Percentiles rank a stretch among this genome's conserved stretches.
Conservation (phyloP, 1,140 invertebrate species). For the Eufriesea mexicana region DNA sequence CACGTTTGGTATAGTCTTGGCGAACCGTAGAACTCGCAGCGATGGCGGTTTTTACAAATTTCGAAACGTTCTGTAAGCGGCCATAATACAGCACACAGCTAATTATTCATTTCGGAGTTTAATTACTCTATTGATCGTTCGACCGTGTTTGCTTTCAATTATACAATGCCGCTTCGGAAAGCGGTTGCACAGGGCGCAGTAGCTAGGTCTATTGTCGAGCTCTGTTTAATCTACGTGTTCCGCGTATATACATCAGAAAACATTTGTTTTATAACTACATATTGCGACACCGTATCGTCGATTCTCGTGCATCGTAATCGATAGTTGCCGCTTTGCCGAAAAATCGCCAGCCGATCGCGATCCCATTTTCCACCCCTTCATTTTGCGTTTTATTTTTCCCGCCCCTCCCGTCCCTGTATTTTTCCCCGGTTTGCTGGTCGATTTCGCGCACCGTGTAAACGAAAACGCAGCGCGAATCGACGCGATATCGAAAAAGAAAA, state of each 20-base stretch:
- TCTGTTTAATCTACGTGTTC: slow-evolving; percentile 4
- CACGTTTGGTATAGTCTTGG: no score
- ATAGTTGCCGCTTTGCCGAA: no score
- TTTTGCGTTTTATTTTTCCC: no score
- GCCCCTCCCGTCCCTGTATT: no score
- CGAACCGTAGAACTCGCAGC: no score
- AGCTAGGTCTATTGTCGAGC: slow-evolving; percentile 18
- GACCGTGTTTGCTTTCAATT: slow-evolving; percentile 51
- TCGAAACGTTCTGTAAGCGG: neutral
- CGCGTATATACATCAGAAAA: neutral
- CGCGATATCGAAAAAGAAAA: no score
- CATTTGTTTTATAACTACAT: slow-evolving; percentile 4
- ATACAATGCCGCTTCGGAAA: slow-evolving; percentile 34
- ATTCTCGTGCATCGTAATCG: neutral
- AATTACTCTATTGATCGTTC: slow-evolving; percentile 46
- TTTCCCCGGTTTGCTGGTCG: no score
- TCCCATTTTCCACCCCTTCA: no score
- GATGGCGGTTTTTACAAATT: neutral
- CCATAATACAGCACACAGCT: neutral
- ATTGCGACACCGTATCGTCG: no score
- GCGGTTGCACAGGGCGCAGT: neutral
- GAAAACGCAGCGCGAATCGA: no score
- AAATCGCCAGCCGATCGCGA: no score
- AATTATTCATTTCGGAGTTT: slow-evolving; percentile 51
- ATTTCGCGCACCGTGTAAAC: no score